Evolutionary conservation across 2,797 vertebrate species (phyloP).

Genomic region (Spinus pinus): DNA sequence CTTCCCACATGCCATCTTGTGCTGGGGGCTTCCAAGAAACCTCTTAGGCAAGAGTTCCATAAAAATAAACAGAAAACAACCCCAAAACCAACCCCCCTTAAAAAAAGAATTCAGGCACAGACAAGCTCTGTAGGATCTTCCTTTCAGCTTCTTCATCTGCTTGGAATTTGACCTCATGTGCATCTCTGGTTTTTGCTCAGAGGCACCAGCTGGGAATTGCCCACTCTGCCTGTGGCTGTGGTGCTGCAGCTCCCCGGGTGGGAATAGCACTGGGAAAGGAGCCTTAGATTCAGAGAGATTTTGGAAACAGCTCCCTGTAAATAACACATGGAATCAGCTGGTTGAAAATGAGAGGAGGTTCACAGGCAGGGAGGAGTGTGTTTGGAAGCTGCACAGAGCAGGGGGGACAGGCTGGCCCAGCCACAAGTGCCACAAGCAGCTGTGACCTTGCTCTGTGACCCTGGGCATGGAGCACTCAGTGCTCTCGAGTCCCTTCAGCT

Average conservation of each 20-base stretch:
- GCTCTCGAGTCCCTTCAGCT: not conserved
- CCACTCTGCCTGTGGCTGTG: not conserved
- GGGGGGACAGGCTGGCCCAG: rapidly evolving
- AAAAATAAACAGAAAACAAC: not conserved
- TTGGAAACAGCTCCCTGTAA: not conserved
- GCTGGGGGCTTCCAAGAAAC: not conserved
- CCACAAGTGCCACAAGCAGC: not conserved
- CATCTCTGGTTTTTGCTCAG: not conserved
- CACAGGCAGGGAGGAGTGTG: rapidly evolving
- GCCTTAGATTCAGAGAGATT: not conserved
- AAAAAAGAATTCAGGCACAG: not conserved
- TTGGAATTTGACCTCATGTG: not conserved
- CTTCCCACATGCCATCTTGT: not conserved
- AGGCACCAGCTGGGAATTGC: not conserved
- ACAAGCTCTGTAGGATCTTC: not conserved
- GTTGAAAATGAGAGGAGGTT: not conserved
- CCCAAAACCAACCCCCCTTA: not conserved
- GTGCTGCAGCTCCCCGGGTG: not conserved
- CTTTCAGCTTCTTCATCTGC: not conserved
- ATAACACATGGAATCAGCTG: not conserved
- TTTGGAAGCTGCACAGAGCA: not conserved
- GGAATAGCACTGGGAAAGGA: not conserved
- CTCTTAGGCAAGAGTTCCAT: not conserved
- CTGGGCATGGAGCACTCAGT: rapidly evolving
- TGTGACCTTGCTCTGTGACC: not conserved